phyloP scores from a whole-genome alignment of 2,888 invertebrate genomes.

The Lycophotia porphyrea region DNA sequence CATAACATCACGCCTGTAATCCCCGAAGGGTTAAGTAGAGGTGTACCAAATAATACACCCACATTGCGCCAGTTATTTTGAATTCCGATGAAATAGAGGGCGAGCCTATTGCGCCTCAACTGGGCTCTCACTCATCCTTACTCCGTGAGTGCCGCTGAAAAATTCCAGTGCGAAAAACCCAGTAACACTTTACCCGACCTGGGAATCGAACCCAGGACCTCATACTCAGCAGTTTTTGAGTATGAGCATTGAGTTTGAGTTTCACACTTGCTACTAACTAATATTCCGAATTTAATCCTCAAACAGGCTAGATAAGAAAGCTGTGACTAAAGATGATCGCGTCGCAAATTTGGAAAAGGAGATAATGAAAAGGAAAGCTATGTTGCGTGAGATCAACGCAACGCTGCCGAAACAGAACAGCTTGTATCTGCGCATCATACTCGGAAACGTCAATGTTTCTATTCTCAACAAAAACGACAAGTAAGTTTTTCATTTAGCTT shows the following conservation, averaged over 20 bases:
- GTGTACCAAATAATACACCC: background rate
- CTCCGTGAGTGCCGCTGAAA: background rate
- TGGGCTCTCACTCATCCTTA: background rate
- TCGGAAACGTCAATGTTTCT: conserved; percentile 99
- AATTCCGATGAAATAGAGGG: background rate
- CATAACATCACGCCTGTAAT: background rate
- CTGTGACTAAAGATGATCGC: conserved; percentile 88
- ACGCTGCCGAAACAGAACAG: conserved; percentile 98
- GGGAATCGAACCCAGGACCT: background rate
- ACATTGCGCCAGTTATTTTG: background rate
- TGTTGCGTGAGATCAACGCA: conserved; percentile 97
- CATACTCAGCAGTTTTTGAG: background rate
- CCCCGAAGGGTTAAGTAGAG: background rate
- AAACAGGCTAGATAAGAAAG: conserved; percentile 83
- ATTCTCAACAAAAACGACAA: conserved; percentile 99
- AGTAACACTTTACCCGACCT: background rate
- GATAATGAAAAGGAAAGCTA: conserved; percentile 95
- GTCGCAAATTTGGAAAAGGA: conserved; percentile 93
- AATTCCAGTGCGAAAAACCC: background rate
- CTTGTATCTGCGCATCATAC: conserved; percentile 95
- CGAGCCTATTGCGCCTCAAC: background rate
- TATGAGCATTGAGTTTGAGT: too few relatives aligned
- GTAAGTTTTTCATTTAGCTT: conserved; percentile 88
- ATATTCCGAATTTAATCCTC: background rate
- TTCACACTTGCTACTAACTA: background rate